Evolutionary conservation across 2,797 vertebrate genomes (phyloP), one percentile per base, ranked within the genome.

Genomic region (Myoxocephalus aenaeus): DNA sequence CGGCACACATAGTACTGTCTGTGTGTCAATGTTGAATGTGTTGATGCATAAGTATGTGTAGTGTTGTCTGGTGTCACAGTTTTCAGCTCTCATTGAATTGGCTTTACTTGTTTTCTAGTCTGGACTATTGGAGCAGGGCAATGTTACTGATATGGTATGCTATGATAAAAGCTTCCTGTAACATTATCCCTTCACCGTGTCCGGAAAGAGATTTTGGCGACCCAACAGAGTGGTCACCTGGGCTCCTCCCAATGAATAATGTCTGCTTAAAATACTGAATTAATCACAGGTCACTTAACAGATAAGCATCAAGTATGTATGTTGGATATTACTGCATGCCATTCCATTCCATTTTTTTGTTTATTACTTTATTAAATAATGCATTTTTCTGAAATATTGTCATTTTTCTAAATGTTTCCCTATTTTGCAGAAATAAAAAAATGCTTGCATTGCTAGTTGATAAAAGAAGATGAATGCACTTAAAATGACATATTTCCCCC

Each of bases 341-440:
- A 86, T 92, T 92, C 66, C 87, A 86, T 92, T 92, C 86, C 87
- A 87, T 86, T 76, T 77, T 62, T 75, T 83, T 88, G 73, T 89
- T 83, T 77, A 86, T 92, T 86, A 77, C 91, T 88, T 89, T 92
- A 92, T 91, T 94, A 92, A 94, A 92, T 83, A 88, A 90, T 87
- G 81, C 83, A 84, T 58, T 87, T 87, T 87, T 89, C 86, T 80
- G 77, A 87, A 78, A 70, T 11, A 13, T 34, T 74, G 34, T 46
- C 9, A 14, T 59, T 53, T 79, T 48, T 75, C 8, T 61, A 17
- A 9, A 27, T 12, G 4, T 46, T 56, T 70, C 13, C 25, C 12
- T 65, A 5, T 51, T 27, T 20, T 27, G 13, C 14, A 29, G 13
- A 48, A 48, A 48, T 6, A 9, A 44, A 46, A 13, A 44, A 32